These are phyloP conservation scores for Microtus oregoni DNA, from an alignment of 2,113 vertebrate species.

Conservation along the genomic window DNA sequence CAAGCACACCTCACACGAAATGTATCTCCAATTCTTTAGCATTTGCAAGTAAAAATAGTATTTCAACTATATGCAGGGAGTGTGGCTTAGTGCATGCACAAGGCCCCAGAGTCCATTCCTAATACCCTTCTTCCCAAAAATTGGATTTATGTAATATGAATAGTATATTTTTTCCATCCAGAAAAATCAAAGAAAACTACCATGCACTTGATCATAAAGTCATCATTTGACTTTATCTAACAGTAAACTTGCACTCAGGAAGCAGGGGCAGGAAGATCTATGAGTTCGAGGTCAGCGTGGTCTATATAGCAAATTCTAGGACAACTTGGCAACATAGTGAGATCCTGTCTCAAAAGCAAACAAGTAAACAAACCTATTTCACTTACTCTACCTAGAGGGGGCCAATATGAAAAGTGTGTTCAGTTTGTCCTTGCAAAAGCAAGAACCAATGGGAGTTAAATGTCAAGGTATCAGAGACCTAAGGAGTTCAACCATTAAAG, in stretches of 20 bases:
- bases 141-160: not conserved
- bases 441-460: constrained; percentile 81
- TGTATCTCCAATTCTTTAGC: not conserved
- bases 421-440: constrained; percentile 77
- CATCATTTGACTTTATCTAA: constrained; percentile 69
- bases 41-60: constrained; percentile 27
- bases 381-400: constrained; percentile 54
- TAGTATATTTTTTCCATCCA: not conserved
- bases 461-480: constrained; percentile 82
- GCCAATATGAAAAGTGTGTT: constrained; percentile 66
- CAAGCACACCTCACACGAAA: not conserved
- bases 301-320: not conserved
- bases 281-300: not conserved
- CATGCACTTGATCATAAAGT: not conserved
- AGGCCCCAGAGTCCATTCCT: not conserved
- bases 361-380: constrained; percentile 39
- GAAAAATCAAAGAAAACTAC: constrained; percentile 27
- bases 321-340: not conserved
- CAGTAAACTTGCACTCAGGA: constrained; percentile 54
- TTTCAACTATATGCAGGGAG: not conserved
- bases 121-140: not conserved
- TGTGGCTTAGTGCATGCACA: not conserved
- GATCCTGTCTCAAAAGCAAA: not conserved
- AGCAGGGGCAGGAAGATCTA: not conserved
- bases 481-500: constrained; percentile 80